A percentile compares a stretch with the other conserved stretches of the same genome.
phyloP scores from a whole-genome alignment of 2,888 invertebrate species.

The Notodonta dromedarius region DNA sequence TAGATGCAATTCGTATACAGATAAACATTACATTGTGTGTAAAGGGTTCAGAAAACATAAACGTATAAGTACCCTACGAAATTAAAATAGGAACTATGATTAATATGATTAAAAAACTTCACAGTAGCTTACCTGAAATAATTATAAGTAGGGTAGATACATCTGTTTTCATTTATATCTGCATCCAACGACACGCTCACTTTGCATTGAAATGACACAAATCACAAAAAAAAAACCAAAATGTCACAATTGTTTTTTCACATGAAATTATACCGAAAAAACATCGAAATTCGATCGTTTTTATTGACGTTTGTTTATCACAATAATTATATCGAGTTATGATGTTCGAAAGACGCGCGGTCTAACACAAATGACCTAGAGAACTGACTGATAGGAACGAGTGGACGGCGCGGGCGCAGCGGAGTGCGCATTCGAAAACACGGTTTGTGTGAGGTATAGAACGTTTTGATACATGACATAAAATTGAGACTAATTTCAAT shows the following conservation, averaged over 20 bases:
- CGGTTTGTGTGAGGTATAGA: constrained; percentile 20
- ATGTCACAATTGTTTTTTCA: background rate
- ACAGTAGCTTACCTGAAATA: too few species aligned
- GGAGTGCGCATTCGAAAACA: constrained; percentile 59
- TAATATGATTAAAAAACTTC: too few species aligned
- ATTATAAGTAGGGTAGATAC: too few species aligned
- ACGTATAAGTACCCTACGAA: too few species aligned
- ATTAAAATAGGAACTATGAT: too few species aligned
- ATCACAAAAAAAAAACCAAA: background rate
- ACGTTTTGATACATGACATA: constrained; percentile 44
- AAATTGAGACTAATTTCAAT: background rate
- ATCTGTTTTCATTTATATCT: too few species aligned
- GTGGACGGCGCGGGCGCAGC: constrained; percentile 54
- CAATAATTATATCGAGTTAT: constrained; percentile 1
- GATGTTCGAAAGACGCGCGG: constrained; percentile 43
- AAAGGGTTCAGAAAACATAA: too few species aligned
- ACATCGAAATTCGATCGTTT: background rate
- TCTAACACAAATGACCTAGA: constrained; percentile 62
- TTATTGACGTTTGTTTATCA: constrained; percentile 21
- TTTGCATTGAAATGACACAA: background rate
- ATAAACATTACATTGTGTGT: too few species aligned
- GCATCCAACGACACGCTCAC: too few species aligned
- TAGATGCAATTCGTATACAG: too few species aligned
- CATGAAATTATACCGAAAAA: background rate
- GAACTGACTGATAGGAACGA: constrained; percentile 62